Percentiles rank a stretch among this genome's conserved stretches.
Evolutionary conservation across 2,113 vertebrate genomes (phyloP).

Genomic region (Aspiorhynchus laticeps): DNA sequence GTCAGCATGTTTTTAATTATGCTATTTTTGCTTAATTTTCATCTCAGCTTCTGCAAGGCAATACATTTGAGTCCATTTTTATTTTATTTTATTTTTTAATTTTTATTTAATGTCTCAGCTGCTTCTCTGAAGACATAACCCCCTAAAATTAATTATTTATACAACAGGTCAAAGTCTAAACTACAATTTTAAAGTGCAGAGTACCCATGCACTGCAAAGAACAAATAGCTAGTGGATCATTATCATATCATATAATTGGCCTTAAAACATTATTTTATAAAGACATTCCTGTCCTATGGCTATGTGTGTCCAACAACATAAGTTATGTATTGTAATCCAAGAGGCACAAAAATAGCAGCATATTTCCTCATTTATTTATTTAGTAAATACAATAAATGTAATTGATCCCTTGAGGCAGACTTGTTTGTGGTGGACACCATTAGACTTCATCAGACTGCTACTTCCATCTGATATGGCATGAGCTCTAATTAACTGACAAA

Average conservation of each 20-base stretch:
- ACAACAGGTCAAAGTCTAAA: neutral
- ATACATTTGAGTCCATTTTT: neutral
- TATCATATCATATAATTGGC: neutral
- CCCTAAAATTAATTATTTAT: slow-evolving; percentile 8
- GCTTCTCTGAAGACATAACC: too few relatives aligned
- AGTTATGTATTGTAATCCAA: neutral
- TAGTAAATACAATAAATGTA: slow-evolving; percentile 2
- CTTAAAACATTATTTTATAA: neutral
- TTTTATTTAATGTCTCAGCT: neutral
- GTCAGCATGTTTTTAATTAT: neutral
- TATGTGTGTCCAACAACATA: neutral
- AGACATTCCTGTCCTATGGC: neutral
- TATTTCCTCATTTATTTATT: neutral
- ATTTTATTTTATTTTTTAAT: neutral
- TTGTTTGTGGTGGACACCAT: slow-evolving; percentile 7
- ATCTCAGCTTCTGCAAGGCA: neutral
- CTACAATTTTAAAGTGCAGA: neutral
- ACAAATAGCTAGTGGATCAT: neutral
- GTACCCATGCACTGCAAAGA: neutral
- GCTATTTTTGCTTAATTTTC: neutral
- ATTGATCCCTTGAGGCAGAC: neutral
- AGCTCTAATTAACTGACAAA: neutral
- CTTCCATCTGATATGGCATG: neutral
- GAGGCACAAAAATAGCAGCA: neutral
- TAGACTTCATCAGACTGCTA: slow-evolving; percentile 13